Evolutionary conservation across 2,888 invertebrate species (phyloP).

Genomic region (Chalcosyrphus nemorum): DNA sequence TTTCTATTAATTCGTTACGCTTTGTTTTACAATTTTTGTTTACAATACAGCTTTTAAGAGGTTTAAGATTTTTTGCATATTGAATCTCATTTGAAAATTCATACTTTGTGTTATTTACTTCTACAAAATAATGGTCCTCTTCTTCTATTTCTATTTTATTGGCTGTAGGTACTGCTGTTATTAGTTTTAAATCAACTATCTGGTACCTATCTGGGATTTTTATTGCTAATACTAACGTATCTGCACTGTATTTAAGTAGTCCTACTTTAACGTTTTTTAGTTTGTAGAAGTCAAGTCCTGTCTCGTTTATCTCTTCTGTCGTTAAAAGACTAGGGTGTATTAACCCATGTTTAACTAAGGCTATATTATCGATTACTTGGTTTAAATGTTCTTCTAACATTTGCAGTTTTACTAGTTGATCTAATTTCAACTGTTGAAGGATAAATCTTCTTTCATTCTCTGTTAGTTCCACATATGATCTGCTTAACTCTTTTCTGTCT

Average conservation of each 20-base stretch:
- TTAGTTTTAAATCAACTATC: not conserved
- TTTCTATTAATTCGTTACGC: not conserved
- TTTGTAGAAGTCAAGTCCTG: no score
- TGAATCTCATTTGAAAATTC: not conserved
- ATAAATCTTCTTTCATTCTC: constrained; percentile 3
- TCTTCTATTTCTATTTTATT: not conserved
- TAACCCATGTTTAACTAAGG: not conserved
- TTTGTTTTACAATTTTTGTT: constrained; percentile 5
- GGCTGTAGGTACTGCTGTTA: not conserved
- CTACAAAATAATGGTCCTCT: not conserved
- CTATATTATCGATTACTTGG: constrained; percentile 2
- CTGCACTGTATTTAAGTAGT: not conserved
- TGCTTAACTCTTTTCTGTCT: not conserved
- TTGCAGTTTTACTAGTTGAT: constrained; percentile 13
- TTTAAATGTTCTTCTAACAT: constrained; percentile 1
- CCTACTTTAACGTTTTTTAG: not conserved
- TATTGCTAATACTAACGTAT: not conserved
- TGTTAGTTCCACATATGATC: not conserved
- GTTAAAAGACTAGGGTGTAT: constrained; percentile 5
- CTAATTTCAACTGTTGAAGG: no score
- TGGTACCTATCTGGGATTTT: constrained; percentile 4
- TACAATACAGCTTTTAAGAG: not conserved
- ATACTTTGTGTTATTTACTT: not conserved
- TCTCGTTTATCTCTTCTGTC: not conserved
- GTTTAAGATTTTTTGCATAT: not conserved